Evolutionary conservation across 2,888 invertebrate species (phyloP).

Genomic region (Lasioglossum zephyrum): DNA sequence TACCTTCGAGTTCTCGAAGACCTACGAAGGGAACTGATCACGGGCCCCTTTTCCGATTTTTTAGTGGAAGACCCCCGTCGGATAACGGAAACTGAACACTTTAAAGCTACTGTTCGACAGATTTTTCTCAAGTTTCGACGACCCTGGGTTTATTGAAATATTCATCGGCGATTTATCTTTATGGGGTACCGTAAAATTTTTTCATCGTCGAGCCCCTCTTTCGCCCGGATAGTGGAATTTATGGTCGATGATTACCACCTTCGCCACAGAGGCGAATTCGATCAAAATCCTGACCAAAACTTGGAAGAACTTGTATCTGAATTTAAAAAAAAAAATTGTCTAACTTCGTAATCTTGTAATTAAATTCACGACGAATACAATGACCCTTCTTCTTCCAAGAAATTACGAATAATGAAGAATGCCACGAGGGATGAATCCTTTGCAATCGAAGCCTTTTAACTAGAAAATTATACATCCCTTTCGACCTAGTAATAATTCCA

Average conservation of each 20-base stretch:
- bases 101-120: neutral
- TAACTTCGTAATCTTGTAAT: neutral
- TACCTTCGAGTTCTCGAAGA: constrained; percentile 29
- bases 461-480: too few species aligned
- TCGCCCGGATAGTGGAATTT: neutral
- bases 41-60: neutral
- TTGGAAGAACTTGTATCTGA: too few species aligned
- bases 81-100: neutral
- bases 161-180: neutral
- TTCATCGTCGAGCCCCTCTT: neutral
- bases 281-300: too few species aligned
- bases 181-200: neutral
- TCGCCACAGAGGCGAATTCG: too few species aligned
- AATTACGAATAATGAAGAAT: neutral
- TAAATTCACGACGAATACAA: neutral
- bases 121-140: neutral
- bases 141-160: neutral
- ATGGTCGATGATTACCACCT: neutral
- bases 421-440: too few species aligned
- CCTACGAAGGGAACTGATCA: neutral
- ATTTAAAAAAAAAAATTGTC: too few species aligned
- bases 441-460: too few species aligned
- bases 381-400: neutral
- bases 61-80: neutral
- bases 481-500: too few species aligned